Evolutionary conservation across 2,888 invertebrate genomes (phyloP), one percentile per base, ranked within the genome.

Genomic region (Dryadula phaetusa): DNA sequence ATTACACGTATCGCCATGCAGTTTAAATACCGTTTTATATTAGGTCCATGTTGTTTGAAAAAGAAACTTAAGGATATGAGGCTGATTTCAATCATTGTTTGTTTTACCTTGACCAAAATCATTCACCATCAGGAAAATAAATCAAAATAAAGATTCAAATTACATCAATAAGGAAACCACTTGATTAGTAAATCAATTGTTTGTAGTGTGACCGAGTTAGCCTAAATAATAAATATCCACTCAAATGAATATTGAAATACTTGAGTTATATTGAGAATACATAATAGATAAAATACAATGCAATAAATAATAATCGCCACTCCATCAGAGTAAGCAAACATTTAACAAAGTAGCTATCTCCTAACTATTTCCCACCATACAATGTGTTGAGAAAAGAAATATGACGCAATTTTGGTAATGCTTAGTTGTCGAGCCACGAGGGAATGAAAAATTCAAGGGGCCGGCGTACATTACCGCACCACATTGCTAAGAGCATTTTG

Each of bases 381-480:
- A 82, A 82, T 85, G 87, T 85, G 88, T 83, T 84, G 79, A 77
- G 85, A 84, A 85, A 90, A 91, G 90, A 92, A 91, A 91, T 91
- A 91, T 92, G 90, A 90, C 86, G 91, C 92, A 92, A 92, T 92
- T 92, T 90, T 83, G 85, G 90, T 92, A 92, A 92, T 92, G 92
- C 87, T 88, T 86, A 90, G 89, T 92, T 90, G 91, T 90, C 90
- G 87, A 85, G 90, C 86, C 89, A 88, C 90, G 84, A 86, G 91
- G 90, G 91, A 90, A 91, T 92, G 91, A 92, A 92, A 92, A 92
- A 92, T 92, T 92, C 90, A 91, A 84, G 89, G 90, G 89, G 88
- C 88, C 79, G 85, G 80, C 86, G 87, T 80, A 87, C 90, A 89
- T 91, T 88, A 86, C 87, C 77, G 82, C 79, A 84, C 82, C 88